A percentile compares a stretch with the other conserved stretches of the same genome.
Conservation (phyloP, 2,888 invertebrate species). For the Mactromeris polynyma region DNA sequence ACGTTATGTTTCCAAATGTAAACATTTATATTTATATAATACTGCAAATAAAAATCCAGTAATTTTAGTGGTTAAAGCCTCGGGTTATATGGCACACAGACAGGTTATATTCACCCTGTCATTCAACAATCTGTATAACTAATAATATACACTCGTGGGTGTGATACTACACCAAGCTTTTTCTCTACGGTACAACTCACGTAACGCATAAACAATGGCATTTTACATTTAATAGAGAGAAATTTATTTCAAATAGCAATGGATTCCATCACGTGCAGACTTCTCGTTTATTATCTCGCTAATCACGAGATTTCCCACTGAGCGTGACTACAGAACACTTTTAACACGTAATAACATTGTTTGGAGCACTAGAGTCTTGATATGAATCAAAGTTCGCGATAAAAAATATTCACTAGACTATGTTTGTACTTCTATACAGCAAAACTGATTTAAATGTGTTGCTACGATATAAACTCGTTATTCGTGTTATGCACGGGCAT, state of each 20-base stretch:
- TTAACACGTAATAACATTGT: conserved; percentile 23
- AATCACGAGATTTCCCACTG: conserved; percentile 17
- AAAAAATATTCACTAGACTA: background rate
- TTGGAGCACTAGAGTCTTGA: background rate
- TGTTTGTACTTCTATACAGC: background rate
- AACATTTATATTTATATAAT: too few relatives aligned
- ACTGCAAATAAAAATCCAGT: too few relatives aligned
- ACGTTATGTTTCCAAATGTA: too few relatives aligned
- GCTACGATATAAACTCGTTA: background rate
- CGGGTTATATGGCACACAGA: too few relatives aligned
- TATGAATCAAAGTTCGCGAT: background rate
- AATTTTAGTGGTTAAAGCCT: too few relatives aligned
- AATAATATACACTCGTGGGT: too few relatives aligned
- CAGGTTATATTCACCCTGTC: too few relatives aligned
- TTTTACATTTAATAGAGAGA: background rate
- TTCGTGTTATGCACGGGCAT: background rate
- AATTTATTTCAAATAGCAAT: background rate
- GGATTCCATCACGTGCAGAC: conserved; percentile 22
- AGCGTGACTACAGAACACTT: conserved; percentile 22
- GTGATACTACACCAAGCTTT: too few relatives aligned
- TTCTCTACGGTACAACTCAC: background rate
- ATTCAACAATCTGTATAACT: too few relatives aligned
- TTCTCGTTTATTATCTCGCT: conserved; percentile 28
- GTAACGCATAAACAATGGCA: background rate
- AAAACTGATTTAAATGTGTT: background rate